A percentile compares a stretch with the other conserved stretches of the same genome.
Conservation (phyloP, 2,113 vertebrate species). For the Haemorhous mexicanus region DNA sequence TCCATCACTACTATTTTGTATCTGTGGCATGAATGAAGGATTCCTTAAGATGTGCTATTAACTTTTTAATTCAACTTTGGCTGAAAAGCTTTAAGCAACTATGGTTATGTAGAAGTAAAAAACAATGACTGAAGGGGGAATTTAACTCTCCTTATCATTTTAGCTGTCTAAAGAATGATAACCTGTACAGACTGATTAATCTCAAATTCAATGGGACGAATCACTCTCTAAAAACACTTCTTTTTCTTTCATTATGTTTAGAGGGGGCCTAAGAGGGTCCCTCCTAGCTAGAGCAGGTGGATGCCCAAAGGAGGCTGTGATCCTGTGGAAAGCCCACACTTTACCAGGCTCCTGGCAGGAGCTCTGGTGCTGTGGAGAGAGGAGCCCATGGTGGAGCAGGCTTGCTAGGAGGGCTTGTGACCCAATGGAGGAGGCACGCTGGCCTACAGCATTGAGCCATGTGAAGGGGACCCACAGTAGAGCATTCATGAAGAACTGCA, state of each 20-base stretch:
- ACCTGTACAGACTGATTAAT: background rate
- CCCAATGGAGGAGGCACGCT: background rate
- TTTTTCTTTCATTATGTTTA: background rate
- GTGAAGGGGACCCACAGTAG: background rate
- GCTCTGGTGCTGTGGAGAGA: background rate
- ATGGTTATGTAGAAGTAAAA: background rate
- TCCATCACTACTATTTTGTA: background rate
- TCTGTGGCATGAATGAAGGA: background rate
- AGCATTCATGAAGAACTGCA: background rate
- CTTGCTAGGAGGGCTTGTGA: background rate
- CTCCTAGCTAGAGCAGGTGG: background rate
- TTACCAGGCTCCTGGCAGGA: background rate
- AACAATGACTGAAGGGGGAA: background rate
- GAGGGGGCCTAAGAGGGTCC: background rate
- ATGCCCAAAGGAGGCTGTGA: background rate
- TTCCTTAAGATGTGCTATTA: background rate
- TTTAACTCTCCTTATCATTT: background rate
- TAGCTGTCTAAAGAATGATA: background rate
- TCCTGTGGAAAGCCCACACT: background rate
- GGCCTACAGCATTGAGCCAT: background rate
- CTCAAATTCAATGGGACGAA: background rate
- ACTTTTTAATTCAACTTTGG: background rate
- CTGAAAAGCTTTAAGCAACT: background rate
- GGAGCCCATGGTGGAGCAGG: background rate
- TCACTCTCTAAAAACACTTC: background rate